A percentile compares a stretch with the other conserved stretches of the same genome.
Evolutionary conservation across 2,888 invertebrate species (phyloP).

Genomic region (Trachelus tabidus): DNA sequence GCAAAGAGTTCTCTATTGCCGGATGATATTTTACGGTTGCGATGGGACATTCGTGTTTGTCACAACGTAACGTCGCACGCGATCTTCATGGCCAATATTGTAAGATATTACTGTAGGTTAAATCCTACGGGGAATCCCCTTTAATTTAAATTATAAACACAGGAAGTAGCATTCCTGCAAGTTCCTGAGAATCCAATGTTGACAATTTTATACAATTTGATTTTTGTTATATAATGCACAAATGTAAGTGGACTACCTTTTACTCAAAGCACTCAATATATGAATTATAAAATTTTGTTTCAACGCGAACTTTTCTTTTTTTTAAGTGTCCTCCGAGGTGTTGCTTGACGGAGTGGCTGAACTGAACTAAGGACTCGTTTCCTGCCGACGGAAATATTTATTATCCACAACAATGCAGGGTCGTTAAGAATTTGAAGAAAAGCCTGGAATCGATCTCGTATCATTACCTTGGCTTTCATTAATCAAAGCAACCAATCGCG

Average conservation of each 20-base stretch:
- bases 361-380: conserved; percentile 12
- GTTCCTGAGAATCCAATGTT: no score
- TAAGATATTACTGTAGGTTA: no score
- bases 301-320: no score
- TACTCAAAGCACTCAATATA: no score
- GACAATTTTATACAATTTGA: no score
- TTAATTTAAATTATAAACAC: no score
- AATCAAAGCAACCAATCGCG: conserved; percentile 22
- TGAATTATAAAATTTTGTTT: neutral
- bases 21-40: conserved; percentile 4
- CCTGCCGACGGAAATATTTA: conserved; percentile 21
- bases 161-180: no score
- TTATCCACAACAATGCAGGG: conserved; percentile 14
- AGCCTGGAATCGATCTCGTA: conserved; percentile 11
- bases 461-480: conserved; percentile 24
- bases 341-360: neutral
- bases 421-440: conserved; percentile 17
- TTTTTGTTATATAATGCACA: no score
- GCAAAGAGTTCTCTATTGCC: neutral
- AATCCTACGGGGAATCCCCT: no score
- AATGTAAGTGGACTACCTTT: no score
- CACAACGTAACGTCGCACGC: neutral
- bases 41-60: conserved; percentile 1
- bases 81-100: neutral
- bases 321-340: neutral